Percentiles rank a stretch among this genome's conserved stretches.
These are phyloP conservation scores for Micronisus gabar DNA, from an alignment of 2,113 vertebrate species.

Conservation along the genomic window DNA sequence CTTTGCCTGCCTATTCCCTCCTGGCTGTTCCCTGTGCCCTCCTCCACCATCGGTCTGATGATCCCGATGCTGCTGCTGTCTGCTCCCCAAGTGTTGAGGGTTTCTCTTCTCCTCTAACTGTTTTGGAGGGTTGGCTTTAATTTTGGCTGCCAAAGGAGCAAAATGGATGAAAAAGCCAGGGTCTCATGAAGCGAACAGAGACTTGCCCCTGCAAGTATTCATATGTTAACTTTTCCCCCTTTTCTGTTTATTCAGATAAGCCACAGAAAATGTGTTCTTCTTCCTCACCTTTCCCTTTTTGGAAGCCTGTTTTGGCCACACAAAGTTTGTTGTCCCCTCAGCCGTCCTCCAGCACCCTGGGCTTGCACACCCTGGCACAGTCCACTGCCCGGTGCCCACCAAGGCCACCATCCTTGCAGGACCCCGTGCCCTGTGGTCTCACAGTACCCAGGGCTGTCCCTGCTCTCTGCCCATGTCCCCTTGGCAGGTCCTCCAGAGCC, in stretches of 20 bases:
- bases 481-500: not conserved
- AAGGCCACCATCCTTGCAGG: not conserved
- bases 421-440: not conserved
- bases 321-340: not conserved
- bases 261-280: not conserved
- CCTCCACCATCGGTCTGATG: not conserved
- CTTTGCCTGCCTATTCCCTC: not conserved
- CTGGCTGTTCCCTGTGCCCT: not conserved
- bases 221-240: rapidly evolving
- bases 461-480: not conserved
- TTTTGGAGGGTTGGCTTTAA: not conserved
- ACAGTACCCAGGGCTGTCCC: not conserved
- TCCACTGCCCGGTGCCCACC: not conserved
- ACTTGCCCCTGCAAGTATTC: not conserved
- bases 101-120: not conserved
- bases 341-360: not conserved
- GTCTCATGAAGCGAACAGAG: not conserved
- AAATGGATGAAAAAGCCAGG: not conserved
- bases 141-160: not conserved
- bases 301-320: not conserved
- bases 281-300: not conserved
- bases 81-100: not conserved
- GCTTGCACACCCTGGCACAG: rapidly evolving
- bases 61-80: not conserved
- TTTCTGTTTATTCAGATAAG: not conserved